These are phyloP conservation scores for Mactra quadrangularis DNA, from an alignment of 1,140 invertebrate species.

Conservation along the genomic window DNA sequence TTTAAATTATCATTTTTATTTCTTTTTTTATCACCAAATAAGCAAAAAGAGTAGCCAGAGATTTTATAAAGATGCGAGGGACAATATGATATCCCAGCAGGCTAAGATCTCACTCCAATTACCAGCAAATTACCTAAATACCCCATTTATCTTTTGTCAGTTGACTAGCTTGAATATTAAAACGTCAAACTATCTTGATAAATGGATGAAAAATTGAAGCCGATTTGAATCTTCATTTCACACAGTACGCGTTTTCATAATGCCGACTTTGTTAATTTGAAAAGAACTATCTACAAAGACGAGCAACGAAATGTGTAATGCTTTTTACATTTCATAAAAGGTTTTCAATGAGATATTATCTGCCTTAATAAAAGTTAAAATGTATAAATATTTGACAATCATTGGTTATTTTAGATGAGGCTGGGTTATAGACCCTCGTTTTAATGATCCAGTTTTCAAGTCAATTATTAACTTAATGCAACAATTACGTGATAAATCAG, in stretches of 20 bases:
- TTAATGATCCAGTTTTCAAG: too few relatives aligned
- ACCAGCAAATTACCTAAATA: slow-evolving; percentile 55
- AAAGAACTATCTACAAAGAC: slow-evolving; percentile 46
- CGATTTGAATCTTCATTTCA: slow-evolving; percentile 58
- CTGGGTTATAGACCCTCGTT: too few relatives aligned
- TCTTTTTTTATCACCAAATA: too few relatives aligned
- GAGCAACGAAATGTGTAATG: slow-evolving; percentile 47
- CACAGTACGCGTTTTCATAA: slow-evolving; percentile 47
- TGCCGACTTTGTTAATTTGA: slow-evolving; percentile 55
- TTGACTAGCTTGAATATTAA: slow-evolving; percentile 40
- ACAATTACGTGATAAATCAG: slow-evolving; percentile 59
- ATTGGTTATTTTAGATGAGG: too few relatives aligned
- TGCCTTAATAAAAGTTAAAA: slow-evolving; percentile 36
- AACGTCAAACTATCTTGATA: slow-evolving; percentile 32
- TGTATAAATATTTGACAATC: too few relatives aligned
- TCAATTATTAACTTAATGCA: slow-evolving; percentile 52
- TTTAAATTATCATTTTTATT: too few relatives aligned
- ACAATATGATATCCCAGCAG: too few relatives aligned
- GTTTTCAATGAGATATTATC: slow-evolving; percentile 57
- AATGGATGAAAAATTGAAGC: slow-evolving; percentile 43
- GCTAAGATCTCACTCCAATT: slow-evolving; percentile 39
- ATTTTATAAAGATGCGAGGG: neutral
- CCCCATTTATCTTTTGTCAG: slow-evolving; percentile 52
- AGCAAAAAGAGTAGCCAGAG: too few relatives aligned
- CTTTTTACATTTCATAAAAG: slow-evolving; percentile 64